Evolutionary conservation across 2,888 invertebrate species (phyloP).

Genomic region (Sisyra nigra): DNA sequence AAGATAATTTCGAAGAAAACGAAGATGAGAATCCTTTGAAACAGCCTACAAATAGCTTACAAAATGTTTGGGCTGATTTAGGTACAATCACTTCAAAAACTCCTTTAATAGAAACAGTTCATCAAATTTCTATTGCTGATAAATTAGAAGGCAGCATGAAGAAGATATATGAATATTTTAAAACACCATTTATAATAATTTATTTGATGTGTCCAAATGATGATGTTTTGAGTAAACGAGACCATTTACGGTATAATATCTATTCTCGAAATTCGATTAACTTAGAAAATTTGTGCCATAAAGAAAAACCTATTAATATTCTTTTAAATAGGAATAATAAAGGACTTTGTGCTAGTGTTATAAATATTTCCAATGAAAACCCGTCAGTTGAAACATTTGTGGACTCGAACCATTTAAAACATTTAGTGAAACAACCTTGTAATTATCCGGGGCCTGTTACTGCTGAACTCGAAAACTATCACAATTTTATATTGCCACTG

Average conservation of each 20-base stretch:
- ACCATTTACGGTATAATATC: conserved; percentile 3
- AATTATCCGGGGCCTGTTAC: conserved; percentile 29
- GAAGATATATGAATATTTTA: conserved; percentile 20
- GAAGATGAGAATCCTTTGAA: conserved; percentile 23
- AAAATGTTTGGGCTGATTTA: conserved; percentile 17
- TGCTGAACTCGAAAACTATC: conserved; percentile 34
- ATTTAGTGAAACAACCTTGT: conserved; percentile 30
- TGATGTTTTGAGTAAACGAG: conserved; percentile 31
- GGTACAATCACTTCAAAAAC: conserved; percentile 27
- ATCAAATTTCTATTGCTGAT: conserved; percentile 15
- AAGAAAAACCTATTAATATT: background rate
- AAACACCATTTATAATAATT: conserved; percentile 30
- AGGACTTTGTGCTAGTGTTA: no score
- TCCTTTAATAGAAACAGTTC: background rate
- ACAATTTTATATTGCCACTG: conserved; percentile 25
- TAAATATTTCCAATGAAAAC: background rate
- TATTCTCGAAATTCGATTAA: background rate
- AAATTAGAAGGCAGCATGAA: conserved; percentile 22
- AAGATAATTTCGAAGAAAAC: conserved; percentile 16
- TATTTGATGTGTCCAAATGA: conserved; percentile 35
- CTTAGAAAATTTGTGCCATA: conserved; percentile 3
- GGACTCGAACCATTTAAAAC: conserved; percentile 22
- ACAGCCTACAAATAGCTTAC: conserved; percentile 20
- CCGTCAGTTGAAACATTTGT: conserved; percentile 1
- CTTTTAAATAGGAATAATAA: no score